Conservation (phyloP, 2,797 vertebrate genomes). For the Alfaro cultratus region DNA sequence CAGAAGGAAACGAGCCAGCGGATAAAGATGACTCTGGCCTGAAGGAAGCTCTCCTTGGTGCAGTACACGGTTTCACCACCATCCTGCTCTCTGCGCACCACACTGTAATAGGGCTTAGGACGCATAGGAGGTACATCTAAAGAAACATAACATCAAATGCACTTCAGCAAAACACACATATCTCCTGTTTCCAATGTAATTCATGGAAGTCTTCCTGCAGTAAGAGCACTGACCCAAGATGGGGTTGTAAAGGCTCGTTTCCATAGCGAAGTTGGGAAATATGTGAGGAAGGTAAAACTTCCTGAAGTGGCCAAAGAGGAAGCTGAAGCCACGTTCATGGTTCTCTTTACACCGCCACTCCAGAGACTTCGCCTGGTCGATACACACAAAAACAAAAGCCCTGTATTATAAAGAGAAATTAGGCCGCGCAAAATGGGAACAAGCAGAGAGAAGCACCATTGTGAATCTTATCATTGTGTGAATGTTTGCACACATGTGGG, state of each 20-base stretch:
- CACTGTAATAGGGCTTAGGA: slow-evolving; percentile 93
- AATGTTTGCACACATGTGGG: slow-evolving; percentile 23
- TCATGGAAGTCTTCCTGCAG: background rate
- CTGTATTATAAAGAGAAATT: slow-evolving; percentile 48
- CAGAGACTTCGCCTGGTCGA: slow-evolving; percentile 92
- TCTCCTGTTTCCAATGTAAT: too few relatives aligned
- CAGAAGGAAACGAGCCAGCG: slow-evolving; percentile 99
- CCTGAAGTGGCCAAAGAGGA: slow-evolving; percentile 97
- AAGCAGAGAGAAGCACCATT: slow-evolving; percentile 67
- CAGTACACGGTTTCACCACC: slow-evolving; percentile 91
- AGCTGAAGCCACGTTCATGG: slow-evolving; percentile 97
- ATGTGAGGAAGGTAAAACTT: slow-evolving; percentile 99
- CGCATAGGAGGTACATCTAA: slow-evolving; percentile 94
- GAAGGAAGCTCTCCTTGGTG: slow-evolving; percentile 97
- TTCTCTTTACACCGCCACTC: slow-evolving; percentile 99
- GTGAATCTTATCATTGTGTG: slow-evolving; percentile 64
- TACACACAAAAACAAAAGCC: slow-evolving; percentile 28
- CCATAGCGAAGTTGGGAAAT: slow-evolving; percentile 96
- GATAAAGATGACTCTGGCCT: slow-evolving; percentile 96
- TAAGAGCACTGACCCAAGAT: slow-evolving; percentile 87
- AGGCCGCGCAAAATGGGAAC: slow-evolving; percentile 41
- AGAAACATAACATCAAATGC: slow-evolving; percentile 12
- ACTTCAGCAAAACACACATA: background rate
- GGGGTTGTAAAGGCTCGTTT: slow-evolving; percentile 95
- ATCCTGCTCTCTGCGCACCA: slow-evolving; percentile 93